A percentile compares a stretch with the other conserved stretches of the same genome.
Conservation (phyloP, 2,888 invertebrate genomes). For the Toxonevra muliebris region DNA sequence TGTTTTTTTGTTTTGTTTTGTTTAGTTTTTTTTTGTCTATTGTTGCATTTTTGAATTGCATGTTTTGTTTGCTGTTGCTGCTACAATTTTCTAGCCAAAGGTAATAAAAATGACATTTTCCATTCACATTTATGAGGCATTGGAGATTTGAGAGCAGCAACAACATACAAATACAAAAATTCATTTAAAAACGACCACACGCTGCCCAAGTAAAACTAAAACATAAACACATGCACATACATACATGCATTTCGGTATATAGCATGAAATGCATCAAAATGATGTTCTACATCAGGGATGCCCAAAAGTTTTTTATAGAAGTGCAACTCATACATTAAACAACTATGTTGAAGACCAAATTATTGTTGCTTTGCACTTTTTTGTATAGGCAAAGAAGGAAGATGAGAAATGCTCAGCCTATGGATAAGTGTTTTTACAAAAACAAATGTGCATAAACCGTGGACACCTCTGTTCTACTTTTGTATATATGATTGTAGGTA, state of each 20-base stretch:
- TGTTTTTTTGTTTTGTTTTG: too few species aligned
- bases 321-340: too few species aligned
- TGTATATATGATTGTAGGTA: too few species aligned
- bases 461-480: too few species aligned
- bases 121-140: slow-evolving; percentile 25
- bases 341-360: too few species aligned
- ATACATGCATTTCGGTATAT: neutral
- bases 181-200: neutral
- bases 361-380: too few species aligned
- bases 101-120: slow-evolving; percentile 17
- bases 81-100: slow-evolving; percentile 9
- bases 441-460: neutral
- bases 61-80: neutral
- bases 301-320: too few species aligned
- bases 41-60: neutral
- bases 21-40: too few species aligned
- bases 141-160: slow-evolving; percentile 14
- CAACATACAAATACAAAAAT: neutral
- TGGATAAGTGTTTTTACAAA: too few species aligned
- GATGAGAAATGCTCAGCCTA: too few species aligned
- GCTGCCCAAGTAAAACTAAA: neutral
- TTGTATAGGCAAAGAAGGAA: too few species aligned
- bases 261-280: neutral
- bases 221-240: slow-evolving; percentile 2
- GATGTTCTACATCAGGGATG: neutral